Evolutionary conservation across 2,888 invertebrate genomes (phyloP).

Genomic region (Dascillus cervinus): DNA sequence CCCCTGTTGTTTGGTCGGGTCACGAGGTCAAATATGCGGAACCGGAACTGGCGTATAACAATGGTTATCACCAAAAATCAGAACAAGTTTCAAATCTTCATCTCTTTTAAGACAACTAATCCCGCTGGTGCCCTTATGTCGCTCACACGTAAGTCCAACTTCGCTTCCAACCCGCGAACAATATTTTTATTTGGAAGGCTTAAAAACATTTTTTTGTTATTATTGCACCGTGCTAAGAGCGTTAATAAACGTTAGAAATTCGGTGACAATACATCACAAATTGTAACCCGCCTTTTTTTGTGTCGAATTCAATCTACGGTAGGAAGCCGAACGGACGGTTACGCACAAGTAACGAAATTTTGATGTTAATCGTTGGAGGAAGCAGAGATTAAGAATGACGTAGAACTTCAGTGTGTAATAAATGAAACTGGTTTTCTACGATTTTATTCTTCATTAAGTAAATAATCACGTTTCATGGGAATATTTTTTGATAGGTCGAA

Average conservation of each 20-base stretch:
- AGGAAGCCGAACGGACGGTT: too few relatives aligned
- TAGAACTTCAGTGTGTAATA: too few relatives aligned
- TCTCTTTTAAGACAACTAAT: constrained; percentile 15
- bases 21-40: constrained; percentile 36
- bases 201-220: too few relatives aligned
- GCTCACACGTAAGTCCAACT: constrained; percentile 14
- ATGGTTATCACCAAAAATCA: constrained; percentile 35
- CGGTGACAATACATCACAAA: constrained; percentile 9
- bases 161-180: too few relatives aligned
- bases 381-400: too few relatives aligned
- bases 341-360: too few relatives aligned
- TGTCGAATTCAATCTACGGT: background rate
- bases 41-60: constrained; percentile 36
- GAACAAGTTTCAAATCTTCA: constrained; percentile 37
- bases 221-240: constrained; percentile 23
- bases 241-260: constrained; percentile 38
- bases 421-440: too few relatives aligned
- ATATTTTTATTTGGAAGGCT: too few relatives aligned
- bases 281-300: background rate
- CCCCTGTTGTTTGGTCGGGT: constrained; percentile 17
- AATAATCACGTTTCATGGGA: too few relatives aligned
- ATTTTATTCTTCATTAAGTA: too few relatives aligned
- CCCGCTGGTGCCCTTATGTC: constrained; percentile 11
- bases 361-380: too few relatives aligned
- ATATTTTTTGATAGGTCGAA: too few relatives aligned